Base-by-base conservation (phyloP, 2,797 vertebrate species). In the Podarcis lilfordi region DNA sequence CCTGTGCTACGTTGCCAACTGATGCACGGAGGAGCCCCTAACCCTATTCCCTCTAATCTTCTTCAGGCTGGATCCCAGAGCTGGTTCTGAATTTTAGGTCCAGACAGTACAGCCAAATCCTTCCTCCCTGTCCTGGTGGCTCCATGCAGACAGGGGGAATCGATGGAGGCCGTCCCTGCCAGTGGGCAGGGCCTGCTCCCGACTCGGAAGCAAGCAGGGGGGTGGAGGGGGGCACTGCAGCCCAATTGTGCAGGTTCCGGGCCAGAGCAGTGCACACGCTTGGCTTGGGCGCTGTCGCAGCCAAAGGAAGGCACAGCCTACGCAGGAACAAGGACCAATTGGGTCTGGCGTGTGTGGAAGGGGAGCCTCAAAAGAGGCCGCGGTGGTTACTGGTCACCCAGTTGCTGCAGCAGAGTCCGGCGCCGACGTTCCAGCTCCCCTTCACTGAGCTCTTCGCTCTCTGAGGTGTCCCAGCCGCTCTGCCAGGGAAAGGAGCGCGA, bases 391-490 rank as follows among this genome's bases (percentile, higher is more conserved):
- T 97, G 96, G 86, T 97, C 96, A 1, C 94, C 96, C 91, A 97
- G 94, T 91, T 97, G 96, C 91, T 97, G 96, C 55, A 97, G 95
- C 77, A 97, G 95, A 19, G 96, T 96, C 89, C 96, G 95, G 78
- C 96, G 95, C 84, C 95, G 96, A 89, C 95, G 93, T 91, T 97
- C 96, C 91, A 97, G 93, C 91, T 97, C 96, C 8, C 96, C 96
- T 89, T 97, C 96, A 9, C 96, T 97, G 89, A 97, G 96, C 86
- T 97, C 96, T 91, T 97, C 96, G 1, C 96, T 97, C 89, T 97
- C 96, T 6, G 96, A 97, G 0, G 96, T 97, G 91, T 97, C 96
- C 96, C 96, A 97, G 90, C 96, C 96, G 86, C 96, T 96, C 96
- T 97, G 92, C 86, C 40, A 76, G 66, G 79, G 9, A n/a, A 29